Base-by-base conservation (phyloP, 2,888 invertebrate species). In the Parelbella ahira region DNA sequence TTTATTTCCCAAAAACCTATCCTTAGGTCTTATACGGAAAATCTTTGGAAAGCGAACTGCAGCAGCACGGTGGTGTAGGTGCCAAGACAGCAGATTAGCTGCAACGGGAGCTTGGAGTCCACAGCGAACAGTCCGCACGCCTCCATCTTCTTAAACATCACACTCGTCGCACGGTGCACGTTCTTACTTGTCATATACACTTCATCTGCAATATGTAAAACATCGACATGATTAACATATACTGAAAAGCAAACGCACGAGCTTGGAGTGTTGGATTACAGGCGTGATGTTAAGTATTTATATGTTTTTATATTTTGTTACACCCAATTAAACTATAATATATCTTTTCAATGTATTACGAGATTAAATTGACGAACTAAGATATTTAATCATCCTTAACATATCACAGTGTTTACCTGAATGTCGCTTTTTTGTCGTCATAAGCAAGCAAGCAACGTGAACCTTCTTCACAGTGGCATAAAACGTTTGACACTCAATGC, bases 401-500 rank as follows among this genome's bases (percentile, higher is more conserved):
- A n/a, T n/a, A n/a, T n/a, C n/a, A n/a, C n/a, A n/a, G n/a, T n/a
- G 2, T 7, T 23, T 23, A 38, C 29, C 23, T 18, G 29, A 15
- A 38, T 18, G 12, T 6, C 1, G 11, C 4, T 8, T 21, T 10
- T 10, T 9, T 1, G 3, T 29, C 23, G 12, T 24, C 18, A 32
- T 32, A 2, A 19, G 8, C 7, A 39, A 24, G 11, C 30, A 30
- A 1, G 7, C 18, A 1, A 18, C 21, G 3, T 24, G 7, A 2
- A 11, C 7, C 5, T 19, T 4, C 19, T 25, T 8, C 3, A 30
- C 18, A 1, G 24, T 12, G 4, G 15, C 6, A 4, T 39, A 39
- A 30, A 39, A 39, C 19, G 19, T 32, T 32, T 32, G 18, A 18
- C 24, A 30, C 18, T 39, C 38, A 15, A 24, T 24, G 32, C 38